phyloP scores from a whole-genome alignment of 2,113 vertebrate genomes.

The Scomber japonicus region DNA sequence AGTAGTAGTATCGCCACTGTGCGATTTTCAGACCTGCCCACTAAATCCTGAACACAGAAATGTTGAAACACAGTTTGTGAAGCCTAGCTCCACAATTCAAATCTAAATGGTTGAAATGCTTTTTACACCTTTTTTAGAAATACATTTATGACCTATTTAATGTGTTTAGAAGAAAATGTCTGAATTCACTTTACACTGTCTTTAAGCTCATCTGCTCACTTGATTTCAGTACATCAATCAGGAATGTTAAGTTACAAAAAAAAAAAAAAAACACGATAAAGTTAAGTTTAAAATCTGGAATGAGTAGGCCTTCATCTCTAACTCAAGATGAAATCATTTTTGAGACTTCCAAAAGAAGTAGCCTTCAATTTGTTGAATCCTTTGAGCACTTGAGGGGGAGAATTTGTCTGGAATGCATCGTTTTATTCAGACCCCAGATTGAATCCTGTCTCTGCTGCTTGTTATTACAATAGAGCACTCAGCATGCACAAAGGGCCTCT shows the following conservation, averaged over 20 bases:
- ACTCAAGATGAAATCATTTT: constrained; percentile 17
- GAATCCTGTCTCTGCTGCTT: constrained; percentile 71
- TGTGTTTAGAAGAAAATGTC: no score
- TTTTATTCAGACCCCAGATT: constrained; percentile 64
- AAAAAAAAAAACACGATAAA: background rate
- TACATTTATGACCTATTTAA: no score
- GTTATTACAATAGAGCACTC: constrained; percentile 78
- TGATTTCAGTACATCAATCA: background rate
- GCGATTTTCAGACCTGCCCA: no score
- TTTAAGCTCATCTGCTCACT: background rate
- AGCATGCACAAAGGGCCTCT: constrained; percentile 72
- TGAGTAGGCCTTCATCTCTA: background rate
- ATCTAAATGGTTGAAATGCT: no score
- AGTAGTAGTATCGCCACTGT: no score
- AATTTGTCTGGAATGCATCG: constrained; percentile 51
- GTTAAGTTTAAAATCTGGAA: background rate
- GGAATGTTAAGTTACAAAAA: background rate
- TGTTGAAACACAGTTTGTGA: no score
- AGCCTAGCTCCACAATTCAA: no score
- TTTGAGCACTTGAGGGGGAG: constrained; percentile 55
- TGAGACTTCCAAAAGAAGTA: constrained; percentile 37
- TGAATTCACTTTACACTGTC: no score
- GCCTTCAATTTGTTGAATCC: constrained; percentile 55
- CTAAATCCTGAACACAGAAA: no score
- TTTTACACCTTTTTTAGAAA: no score